These are phyloP conservation scores for Nilaparvata lugens DNA, from an alignment of 1,140 invertebrate genomes.

Conservation along the genomic window DNA sequence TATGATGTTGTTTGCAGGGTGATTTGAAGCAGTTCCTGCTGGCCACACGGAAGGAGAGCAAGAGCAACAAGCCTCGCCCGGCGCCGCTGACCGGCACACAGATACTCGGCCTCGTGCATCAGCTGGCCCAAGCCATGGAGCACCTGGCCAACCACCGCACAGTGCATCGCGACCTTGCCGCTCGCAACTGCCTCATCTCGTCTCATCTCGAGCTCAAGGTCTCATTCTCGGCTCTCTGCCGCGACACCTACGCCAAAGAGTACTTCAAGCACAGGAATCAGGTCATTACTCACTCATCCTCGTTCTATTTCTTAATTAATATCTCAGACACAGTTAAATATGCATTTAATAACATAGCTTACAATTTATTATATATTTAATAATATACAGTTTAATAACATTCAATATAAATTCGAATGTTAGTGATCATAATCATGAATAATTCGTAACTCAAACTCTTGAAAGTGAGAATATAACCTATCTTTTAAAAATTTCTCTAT, in stretches of 20 bases:
- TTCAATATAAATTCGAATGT: too few relatives aligned
- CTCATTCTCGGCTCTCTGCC: constrained; percentile 65
- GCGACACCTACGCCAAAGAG: constrained; percentile 77
- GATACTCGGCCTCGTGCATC: constrained; percentile 58
- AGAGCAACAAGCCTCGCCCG: constrained; percentile 32
- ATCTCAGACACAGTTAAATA: background rate
- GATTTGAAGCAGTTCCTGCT: constrained; percentile 88
- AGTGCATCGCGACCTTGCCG: constrained; percentile 81
- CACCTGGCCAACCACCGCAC: constrained; percentile 63
- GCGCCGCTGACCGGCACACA: constrained; percentile 44
- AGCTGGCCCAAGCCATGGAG: constrained; percentile 78
- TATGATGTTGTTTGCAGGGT: constrained; percentile 54
- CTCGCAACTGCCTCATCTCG: constrained; percentile 85
- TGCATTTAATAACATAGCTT: background rate
- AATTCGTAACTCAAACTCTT: too few relatives aligned
- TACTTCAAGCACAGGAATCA: constrained; percentile 73
- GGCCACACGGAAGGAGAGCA: constrained; percentile 49
- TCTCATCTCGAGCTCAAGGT: constrained; percentile 77
- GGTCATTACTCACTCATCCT: constrained; percentile 44
- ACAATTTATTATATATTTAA: too few relatives aligned
- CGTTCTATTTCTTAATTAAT: background rate
- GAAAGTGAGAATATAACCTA: too few relatives aligned
- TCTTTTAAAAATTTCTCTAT: too few relatives aligned
- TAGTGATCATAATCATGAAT: too few relatives aligned
- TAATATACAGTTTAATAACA: too few relatives aligned